phyloP scores from a whole-genome alignment of 2,113 vertebrate species.

The Oncorhynchus keta region DNA sequence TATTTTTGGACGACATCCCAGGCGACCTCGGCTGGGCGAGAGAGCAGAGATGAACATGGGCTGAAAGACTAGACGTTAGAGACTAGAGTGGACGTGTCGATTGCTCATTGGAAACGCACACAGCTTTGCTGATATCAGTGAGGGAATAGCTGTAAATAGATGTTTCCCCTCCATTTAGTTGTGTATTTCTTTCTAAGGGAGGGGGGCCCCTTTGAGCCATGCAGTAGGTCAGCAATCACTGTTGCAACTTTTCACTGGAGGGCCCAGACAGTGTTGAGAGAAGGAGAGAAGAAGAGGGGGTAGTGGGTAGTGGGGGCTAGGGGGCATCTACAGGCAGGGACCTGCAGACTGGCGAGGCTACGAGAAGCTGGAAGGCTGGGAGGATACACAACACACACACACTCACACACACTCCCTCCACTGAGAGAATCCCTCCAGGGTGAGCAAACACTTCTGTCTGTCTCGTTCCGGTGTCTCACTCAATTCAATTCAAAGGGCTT shows the following conservation, averaged over 20 bases:
- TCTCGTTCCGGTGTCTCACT: not conserved
- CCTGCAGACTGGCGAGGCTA: constrained; percentile 59
- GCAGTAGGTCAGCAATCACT: constrained; percentile 39
- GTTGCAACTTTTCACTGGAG: constrained; percentile 27
- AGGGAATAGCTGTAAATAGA: not conserved
- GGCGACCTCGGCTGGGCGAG: constrained; percentile 17
- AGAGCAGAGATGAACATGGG: not conserved
- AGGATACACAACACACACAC: constrained; percentile 40
- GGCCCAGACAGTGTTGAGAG: constrained; percentile 39
- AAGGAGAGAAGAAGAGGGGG: constrained; percentile 18
- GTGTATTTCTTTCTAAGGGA: not conserved
- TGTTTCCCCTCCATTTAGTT: too few species aligned
- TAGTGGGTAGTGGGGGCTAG: constrained; percentile 17
- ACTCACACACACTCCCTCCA: constrained; percentile 15
- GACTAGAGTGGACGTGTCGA: too few species aligned
- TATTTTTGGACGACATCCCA: constrained; percentile 69
- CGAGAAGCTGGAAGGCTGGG: constrained; percentile 63
- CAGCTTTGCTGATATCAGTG: too few species aligned
- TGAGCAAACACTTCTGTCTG: not conserved
- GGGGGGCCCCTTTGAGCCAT: constrained; percentile 5
- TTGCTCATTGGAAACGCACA: too few species aligned
- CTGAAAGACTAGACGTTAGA: not conserved
- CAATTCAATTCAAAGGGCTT: not conserved
- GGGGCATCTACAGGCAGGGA: constrained; percentile 59
- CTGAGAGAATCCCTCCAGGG: not conserved